Conservation (phyloP, 2,113 vertebrate species). For the Pelmatolapia mariae region DNA sequence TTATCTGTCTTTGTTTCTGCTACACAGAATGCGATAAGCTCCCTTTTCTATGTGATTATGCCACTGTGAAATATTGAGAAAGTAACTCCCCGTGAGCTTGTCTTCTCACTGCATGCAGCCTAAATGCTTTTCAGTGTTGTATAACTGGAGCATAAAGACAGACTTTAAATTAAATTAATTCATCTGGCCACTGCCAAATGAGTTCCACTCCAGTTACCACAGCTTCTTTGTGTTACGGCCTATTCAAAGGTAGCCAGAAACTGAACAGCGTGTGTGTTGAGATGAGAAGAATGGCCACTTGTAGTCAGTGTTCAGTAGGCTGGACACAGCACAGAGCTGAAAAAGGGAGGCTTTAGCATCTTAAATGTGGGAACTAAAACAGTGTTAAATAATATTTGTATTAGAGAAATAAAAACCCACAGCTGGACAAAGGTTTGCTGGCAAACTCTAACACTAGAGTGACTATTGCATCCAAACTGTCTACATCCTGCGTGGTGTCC, state of each 20-base stretch:
- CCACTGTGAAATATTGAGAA: not conserved
- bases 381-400: not conserved
- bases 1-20: not conserved
- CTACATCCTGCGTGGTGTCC: not conserved
- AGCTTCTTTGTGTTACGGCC: slow-evolving; percentile 40
- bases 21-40: not conserved
- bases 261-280: not conserved
- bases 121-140: not conserved
- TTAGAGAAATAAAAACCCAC: not conserved
- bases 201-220: slow-evolving; percentile 60
- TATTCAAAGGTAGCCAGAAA: slow-evolving; percentile 44
- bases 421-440: not conserved
- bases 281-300: slow-evolving; percentile 44
- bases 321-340: not conserved
- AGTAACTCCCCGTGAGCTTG: not conserved
- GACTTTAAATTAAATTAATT: slow-evolving; percentile 32
- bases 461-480: not conserved
- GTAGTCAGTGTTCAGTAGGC: slow-evolving; percentile 30
- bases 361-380: not conserved
- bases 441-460: not conserved
- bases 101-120: not conserved
- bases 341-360: not conserved
- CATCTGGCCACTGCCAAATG: slow-evolving; percentile 21
- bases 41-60: not conserved
- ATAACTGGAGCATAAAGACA: not conserved